Evolutionary conservation across 1,140 invertebrate species (phyloP).

Genomic region (Scaptomyza pallida): DNA sequence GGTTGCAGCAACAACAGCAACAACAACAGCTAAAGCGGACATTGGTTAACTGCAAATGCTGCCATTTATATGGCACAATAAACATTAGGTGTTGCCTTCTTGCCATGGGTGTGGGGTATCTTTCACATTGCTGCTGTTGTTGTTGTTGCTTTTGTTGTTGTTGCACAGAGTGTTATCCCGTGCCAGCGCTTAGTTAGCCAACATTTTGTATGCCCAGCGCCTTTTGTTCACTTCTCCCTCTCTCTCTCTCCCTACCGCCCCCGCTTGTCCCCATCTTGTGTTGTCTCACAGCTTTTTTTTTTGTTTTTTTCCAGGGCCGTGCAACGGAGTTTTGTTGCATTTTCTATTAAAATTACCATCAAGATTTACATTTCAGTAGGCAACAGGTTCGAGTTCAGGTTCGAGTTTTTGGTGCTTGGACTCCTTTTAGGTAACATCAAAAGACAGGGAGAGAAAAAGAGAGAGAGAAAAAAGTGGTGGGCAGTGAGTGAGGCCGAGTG

Average conservation of each 20-base stretch:
- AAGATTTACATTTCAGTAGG: slow-evolving; percentile 83
- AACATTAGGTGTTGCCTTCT: slow-evolving; percentile 75
- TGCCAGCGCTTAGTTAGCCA: slow-evolving; percentile 76
- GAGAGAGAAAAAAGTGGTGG: slow-evolving; percentile 54
- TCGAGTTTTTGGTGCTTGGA: slow-evolving; percentile 20
- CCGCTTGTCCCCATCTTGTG: neutral
- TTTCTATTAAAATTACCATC: slow-evolving; percentile 84
- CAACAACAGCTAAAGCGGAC: slow-evolving; percentile 51
- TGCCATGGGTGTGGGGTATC: slow-evolving; percentile 60
- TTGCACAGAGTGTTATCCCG: slow-evolving; percentile 71
- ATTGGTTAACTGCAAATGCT: slow-evolving; percentile 78
- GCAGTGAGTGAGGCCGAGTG: slow-evolving; percentile 44
- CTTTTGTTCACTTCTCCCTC: slow-evolving; percentile 30
- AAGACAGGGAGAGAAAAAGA: slow-evolving; percentile 7
- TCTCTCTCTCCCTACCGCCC: no score
- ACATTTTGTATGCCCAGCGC: slow-evolving; percentile 74
- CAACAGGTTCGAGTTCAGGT: slow-evolving; percentile 66
- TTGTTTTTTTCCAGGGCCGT: slow-evolving; percentile 36
- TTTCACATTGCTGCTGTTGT: slow-evolving; percentile 4
- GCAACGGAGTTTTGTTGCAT: slow-evolving; percentile 68
- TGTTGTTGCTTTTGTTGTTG: slow-evolving; percentile 48
- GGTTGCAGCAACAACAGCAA: slow-evolving; percentile 31
- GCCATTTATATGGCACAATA: slow-evolving; percentile 81
- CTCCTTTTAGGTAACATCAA: slow-evolving; percentile 64
- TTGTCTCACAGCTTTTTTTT: neutral